Evolutionary conservation across 2,888 invertebrate species (phyloP), one percentile per base, ranked within the genome.

Genomic region (Tigriopus californicus): DNA sequence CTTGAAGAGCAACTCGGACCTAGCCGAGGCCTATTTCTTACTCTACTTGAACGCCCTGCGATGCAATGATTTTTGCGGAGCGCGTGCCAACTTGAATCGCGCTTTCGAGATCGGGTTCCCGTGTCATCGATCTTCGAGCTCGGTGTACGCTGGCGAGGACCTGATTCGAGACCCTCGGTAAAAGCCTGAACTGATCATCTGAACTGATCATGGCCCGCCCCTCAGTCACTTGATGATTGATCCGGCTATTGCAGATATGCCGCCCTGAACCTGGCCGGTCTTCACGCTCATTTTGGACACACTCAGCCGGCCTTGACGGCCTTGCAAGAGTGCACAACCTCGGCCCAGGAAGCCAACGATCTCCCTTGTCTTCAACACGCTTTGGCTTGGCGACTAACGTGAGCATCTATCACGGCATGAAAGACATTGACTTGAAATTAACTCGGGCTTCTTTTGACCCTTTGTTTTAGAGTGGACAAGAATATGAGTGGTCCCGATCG

Each of bases 41-140:
- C 87, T 85, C 67, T 92, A 88, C 69, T 74, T 94, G 68, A 94
- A 94, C 71, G 86, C 84, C 67, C 73, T 92, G 62, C 76, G 92
- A 22, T 80, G 87, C 47, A 83, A 83, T 66, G 94, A 94, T 70
- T 89, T 84, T 68, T 85, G 85, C 67, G 87, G 81, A 40, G 86
- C 81, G 6, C 75, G 83, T 67, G 85, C 84, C 67, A 87, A 80
- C 67, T 75, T 84, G 58, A 84, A 80, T 72, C 83, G 86, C 70
- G 87, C 84, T 70, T 85, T 89, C 70, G 85, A 89, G n/a, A n/a
- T 20, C 24, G 22, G 33, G 8, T 33, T 33, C 33, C 33, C 33
- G 4, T 33, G 33, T 33, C 33, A 33, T 33, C 33, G 33, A 33
- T 33, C 33, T 33, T 33, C 33, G 33, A 33, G 33, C 33, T 49